Base-by-base conservation (phyloP, 2,113 vertebrate genomes). In the Muntiacus muntjak region DNA sequence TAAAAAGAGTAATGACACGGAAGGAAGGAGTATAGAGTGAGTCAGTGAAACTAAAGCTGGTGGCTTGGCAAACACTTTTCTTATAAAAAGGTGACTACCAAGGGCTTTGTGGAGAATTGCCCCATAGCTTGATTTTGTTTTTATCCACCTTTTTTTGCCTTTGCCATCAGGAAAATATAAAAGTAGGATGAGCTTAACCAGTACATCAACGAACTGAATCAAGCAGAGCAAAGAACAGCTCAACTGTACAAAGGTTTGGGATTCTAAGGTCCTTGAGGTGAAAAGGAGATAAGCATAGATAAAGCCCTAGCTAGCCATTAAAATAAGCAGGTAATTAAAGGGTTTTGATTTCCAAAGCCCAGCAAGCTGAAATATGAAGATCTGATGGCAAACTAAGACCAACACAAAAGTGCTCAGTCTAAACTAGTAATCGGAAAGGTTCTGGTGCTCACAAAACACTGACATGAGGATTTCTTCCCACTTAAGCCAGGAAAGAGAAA, bases 271-370 rank as follows among this genome's bases (percentile, higher is more conserved):
- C 57, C 82, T 95, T 86, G 60, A 96, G 86, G 79, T 96, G 71
- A 97, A 97, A 23, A 94, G 83, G 64, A 57, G 91, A 78, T 62
- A 47, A 97, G 40, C 71, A 93, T 21, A 98, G 84, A 64, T 96
- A 96, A 92, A 54, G 74, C 30, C 55, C 47, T 43, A 93, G 92
- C 62, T 19, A 95, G 79, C 84, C 58, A 92, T 92, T 96, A 85
- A 95, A 96, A 54, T 36, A 87, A 96, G 58, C 30, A 90, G 74
- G 57, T 87, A 96, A 97, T 91, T 87, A 92, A 98, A 91, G 79
- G 47, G 62, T 95, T 95, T 95, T 94, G 74, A 83, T 96, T 93
- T 97, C 93, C 93, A 93, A 94, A 97, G 47, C 12, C 60, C 76
- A 96, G 57, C 40, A 95, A 97, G 43, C 57, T 95, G 13, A 97